Percentiles rank a stretch among this genome's conserved stretches.
phyloP scores from a whole-genome alignment of 2,888 invertebrate species.

The Drosophila pegasa region DNA sequence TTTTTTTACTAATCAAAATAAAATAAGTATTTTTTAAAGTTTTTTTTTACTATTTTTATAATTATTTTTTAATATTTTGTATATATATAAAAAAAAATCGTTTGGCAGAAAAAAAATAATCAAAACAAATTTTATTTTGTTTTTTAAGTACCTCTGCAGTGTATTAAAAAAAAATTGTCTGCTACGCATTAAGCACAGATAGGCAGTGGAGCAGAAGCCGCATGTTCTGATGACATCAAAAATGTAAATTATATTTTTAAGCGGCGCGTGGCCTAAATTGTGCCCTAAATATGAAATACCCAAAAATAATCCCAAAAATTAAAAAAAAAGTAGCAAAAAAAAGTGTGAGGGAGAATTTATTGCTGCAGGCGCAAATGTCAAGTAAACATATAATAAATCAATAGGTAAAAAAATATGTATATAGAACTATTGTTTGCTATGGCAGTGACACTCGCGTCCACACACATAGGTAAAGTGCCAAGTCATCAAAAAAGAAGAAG shows the following conservation, averaged over 20 bases:
- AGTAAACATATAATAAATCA: constrained; percentile 41
- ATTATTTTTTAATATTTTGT: no score
- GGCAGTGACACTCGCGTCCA: constrained; percentile 4
- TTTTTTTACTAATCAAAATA: no score
- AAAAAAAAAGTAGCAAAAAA: constrained; percentile 10
- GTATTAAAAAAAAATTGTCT: constrained; percentile 23
- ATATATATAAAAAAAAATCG: no score
- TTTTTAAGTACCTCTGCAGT: not conserved
- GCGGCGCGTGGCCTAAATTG: constrained; percentile 45
- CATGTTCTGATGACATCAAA: constrained; percentile 52
- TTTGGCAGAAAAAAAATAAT: no score
- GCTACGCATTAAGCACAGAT: not conserved
- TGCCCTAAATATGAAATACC: constrained; percentile 7
- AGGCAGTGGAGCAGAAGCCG: constrained; percentile 5
- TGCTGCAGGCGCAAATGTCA: constrained; percentile 19
- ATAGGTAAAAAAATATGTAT: constrained; percentile 22
- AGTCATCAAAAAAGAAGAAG: constrained; percentile 25
- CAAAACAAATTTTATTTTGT: no score
- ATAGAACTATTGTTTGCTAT: constrained; percentile 4
- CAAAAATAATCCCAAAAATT: not conserved
- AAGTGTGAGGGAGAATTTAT: not conserved
- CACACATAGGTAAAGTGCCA: constrained; percentile 26
- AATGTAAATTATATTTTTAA: constrained; percentile 61
- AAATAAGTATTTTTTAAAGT: no score
- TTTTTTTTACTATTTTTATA: no score